Evolutionary conservation across 2,113 vertebrate species (phyloP).

Genomic region (Microcebus jonahi): DNA sequence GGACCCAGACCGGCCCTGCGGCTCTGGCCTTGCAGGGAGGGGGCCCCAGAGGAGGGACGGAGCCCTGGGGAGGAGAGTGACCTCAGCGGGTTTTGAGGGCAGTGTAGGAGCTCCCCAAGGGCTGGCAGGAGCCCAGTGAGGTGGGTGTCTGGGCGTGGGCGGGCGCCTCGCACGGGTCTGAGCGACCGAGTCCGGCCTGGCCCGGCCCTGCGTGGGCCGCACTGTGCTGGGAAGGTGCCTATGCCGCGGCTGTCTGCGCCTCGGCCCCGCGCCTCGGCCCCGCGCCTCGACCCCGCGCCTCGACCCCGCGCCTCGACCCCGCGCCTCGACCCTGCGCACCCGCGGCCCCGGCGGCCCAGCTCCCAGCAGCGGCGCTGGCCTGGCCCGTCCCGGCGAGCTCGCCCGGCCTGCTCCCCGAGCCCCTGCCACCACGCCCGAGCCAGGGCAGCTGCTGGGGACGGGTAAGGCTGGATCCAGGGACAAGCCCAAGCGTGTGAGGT

Average conservation of each 20-base stretch:
- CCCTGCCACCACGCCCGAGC: background rate
- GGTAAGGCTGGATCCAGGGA: background rate
- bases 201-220: accelerated
- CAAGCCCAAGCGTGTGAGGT: background rate
- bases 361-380: accelerated
- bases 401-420: accelerated
- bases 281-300: no score
- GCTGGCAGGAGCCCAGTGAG: accelerated
- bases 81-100: background rate
- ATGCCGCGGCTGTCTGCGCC: accelerated
- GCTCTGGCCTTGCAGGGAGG: background rate
- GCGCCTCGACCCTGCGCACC: no score
- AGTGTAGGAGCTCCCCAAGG: background rate
- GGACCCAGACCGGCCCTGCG: background rate
- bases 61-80: background rate
- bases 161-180: accelerated
- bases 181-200: background rate
- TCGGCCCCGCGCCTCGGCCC: no score
- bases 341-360: no score
- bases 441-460: background rate
- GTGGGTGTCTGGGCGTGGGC: accelerated
- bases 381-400: no score
- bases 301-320: no score
- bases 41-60: accelerated
- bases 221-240: accelerated